A percentile compares a stretch with the other conserved stretches of the same genome.
Evolutionary conservation across 2,113 vertebrate genomes (phyloP).

Genomic region (Tupaia tana): DNA sequence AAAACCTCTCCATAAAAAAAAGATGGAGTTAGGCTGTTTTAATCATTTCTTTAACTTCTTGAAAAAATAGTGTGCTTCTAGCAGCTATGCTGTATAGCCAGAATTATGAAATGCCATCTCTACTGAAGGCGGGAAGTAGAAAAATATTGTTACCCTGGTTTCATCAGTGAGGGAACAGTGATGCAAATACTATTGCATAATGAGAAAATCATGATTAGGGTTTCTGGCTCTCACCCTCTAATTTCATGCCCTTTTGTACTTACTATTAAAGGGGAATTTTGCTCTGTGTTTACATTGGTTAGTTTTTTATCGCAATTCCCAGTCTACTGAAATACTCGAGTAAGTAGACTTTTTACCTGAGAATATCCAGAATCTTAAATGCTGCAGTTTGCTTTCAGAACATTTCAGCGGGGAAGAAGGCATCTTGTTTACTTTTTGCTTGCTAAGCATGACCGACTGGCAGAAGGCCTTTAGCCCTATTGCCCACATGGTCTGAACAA

Average conservation of each 20-base stretch:
- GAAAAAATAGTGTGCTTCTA: background rate
- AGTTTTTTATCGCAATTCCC: slow-evolving; percentile 28
- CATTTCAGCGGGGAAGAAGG: slow-evolving; percentile 52
- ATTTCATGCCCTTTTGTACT: slow-evolving; percentile 25
- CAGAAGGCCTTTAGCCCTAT: background rate
- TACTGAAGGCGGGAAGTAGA: background rate
- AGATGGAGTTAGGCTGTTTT: background rate
- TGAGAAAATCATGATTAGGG: slow-evolving; percentile 6
- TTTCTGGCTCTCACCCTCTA: background rate
- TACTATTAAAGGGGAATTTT: slow-evolving; percentile 47
- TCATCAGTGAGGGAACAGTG: background rate
- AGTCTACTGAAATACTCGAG: slow-evolving; percentile 24
- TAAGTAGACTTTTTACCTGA: slow-evolving; percentile 26
- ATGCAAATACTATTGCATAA: background rate
- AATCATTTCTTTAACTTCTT: slow-evolving; percentile 10
- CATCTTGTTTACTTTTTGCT: slow-evolving; percentile 68
- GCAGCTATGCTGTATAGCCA: background rate
- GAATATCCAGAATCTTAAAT: slow-evolving; percentile 45
- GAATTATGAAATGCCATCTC: slow-evolving; percentile 19
- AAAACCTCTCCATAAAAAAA: too few species aligned
- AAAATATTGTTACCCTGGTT: background rate
- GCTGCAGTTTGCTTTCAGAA: slow-evolving; percentile 44
- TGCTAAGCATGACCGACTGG: slow-evolving; percentile 41
- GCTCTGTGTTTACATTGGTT: background rate
- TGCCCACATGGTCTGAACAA: background rate